Conservation (phyloP, 2,888 invertebrate species). For the Spisula subtruncata region DNA sequence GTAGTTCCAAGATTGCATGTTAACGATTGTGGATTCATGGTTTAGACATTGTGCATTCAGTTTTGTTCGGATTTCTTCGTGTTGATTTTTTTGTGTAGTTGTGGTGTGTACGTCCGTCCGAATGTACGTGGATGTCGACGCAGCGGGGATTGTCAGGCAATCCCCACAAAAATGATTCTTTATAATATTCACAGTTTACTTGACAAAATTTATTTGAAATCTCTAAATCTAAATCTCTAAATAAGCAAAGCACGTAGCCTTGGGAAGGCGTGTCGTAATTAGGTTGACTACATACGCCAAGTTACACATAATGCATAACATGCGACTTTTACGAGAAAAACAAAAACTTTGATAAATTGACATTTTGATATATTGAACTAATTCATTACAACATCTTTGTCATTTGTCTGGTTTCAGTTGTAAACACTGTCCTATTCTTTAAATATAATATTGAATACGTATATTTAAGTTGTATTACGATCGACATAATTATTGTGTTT, state of each 20-base stretch:
- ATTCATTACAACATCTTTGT: conserved; percentile 1
- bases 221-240: background rate
- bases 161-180: background rate
- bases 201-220: background rate
- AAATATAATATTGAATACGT: no score
- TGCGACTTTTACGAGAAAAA: background rate
- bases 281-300: background rate
- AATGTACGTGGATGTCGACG: no score
- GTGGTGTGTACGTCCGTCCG: no score
- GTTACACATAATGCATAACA: background rate
- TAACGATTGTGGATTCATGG: no score
- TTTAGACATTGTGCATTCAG: no score
- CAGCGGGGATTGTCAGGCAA: no score
- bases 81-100: no score
- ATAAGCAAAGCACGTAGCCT: background rate
- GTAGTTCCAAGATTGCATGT: no score
- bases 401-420: background rate
- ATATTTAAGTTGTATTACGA: no score
- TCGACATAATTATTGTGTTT: no score
- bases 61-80: no score
- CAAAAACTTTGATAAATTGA: conserved; percentile 9
- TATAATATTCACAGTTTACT: background rate
- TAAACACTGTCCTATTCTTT: no score
- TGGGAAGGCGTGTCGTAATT: background rate
- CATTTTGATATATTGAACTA: background rate